Conservation (phyloP, 2,888 invertebrate species). For the Pecten maximus region DNA sequence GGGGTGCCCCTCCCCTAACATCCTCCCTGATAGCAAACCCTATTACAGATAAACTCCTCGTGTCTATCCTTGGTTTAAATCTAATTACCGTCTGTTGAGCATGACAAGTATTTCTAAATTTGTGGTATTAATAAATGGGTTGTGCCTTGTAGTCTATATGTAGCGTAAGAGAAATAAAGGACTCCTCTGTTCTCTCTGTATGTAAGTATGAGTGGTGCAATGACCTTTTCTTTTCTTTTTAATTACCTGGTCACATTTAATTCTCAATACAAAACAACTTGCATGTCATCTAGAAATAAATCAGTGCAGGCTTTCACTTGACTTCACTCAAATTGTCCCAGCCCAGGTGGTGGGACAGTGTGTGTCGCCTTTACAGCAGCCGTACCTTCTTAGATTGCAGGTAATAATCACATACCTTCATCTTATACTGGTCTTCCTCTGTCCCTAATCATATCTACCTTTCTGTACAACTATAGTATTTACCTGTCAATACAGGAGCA, state of each 20-base stretch:
- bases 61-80: conserved; percentile 2
- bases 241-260: conserved; percentile 19
- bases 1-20: background rate
- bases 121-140: conserved; percentile 28
- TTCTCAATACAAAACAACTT: conserved; percentile 30
- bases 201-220: background rate
- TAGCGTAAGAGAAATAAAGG: background rate
- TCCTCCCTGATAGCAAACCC: background rate
- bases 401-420: no score
- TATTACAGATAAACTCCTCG: conserved; percentile 12
- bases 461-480: background rate
- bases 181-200: background rate
- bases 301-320: background rate
- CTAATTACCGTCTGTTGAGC: background rate
- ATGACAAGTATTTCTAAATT: conserved; percentile 33
- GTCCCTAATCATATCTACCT: background rate
- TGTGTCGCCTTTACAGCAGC: background rate
- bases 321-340: background rate
- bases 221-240: conserved; percentile 19
- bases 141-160: background rate
- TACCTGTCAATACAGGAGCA: no score
- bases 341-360: background rate
- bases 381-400: background rate
- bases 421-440: background rate
- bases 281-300: conserved; percentile 25